phyloP scores from a whole-genome alignment of 2,888 invertebrate genomes.

The Microctonus aethiopoides region DNA sequence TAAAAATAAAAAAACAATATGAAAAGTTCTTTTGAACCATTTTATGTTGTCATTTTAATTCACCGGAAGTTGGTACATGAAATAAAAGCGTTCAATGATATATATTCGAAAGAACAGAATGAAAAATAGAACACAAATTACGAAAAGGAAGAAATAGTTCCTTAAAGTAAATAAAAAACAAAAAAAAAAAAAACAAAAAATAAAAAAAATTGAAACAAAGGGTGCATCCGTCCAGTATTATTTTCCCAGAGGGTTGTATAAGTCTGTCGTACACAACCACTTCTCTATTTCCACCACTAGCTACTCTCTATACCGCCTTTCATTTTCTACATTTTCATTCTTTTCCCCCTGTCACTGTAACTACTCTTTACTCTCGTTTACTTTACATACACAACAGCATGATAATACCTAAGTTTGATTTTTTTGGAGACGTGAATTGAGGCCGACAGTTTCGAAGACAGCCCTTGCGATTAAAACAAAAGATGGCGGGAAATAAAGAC shows the following conservation, averaged over 20 bases:
- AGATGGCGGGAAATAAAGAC: conserved; percentile 10
- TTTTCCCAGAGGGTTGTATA: conserved; percentile 48
- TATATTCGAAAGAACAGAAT: not conserved
- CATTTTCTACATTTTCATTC: conserved; percentile 11
- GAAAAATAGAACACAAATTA: not conserved
- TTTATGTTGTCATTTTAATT: not conserved
- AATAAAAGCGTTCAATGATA: not conserved
- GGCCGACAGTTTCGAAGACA: conserved; percentile 24
- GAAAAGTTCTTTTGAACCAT: not conserved
- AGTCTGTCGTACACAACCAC: conserved; percentile 19
- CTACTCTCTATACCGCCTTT: conserved; percentile 13
- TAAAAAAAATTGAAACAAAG: conserved; percentile 47
- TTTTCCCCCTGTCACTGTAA: not conserved
- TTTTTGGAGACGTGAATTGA: conserved; percentile 28
- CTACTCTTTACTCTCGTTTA: not conserved
- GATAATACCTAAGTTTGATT: conserved; percentile 28
- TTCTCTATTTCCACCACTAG: not conserved
- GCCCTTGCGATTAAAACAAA: conserved; percentile 23
- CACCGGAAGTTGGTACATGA: not conserved
- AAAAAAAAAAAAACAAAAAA: not conserved
- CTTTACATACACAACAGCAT: not conserved
- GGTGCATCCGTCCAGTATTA: conserved; percentile 56
- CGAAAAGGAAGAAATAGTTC: not conserved
- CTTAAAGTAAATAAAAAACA: not conserved
- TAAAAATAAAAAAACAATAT: not conserved